These are phyloP conservation scores for Neopelma chrysocephalum DNA, from an alignment of 2,797 vertebrate species.

Conservation along the genomic window DNA sequence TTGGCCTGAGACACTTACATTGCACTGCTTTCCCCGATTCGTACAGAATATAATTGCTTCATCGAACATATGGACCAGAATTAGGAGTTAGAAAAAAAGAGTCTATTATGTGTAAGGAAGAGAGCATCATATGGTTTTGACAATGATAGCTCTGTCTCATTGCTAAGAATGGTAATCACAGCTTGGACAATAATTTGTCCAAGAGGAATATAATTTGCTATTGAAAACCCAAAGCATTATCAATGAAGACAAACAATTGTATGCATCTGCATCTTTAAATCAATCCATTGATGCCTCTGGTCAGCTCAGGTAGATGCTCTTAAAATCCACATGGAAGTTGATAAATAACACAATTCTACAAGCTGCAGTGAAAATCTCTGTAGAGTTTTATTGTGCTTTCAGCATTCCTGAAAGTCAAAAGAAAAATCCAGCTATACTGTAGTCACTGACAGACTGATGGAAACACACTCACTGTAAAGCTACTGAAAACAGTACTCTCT, in stretches of 20 bases:
- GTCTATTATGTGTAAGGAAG: not conserved
- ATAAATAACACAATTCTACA: slow-evolving; percentile 17
- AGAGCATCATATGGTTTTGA: not conserved
- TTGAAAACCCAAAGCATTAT: not conserved
- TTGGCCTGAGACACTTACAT: not conserved
- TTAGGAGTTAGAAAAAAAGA: not conserved
- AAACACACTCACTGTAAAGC: not conserved
- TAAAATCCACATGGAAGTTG: not conserved
- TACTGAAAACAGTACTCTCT: not conserved
- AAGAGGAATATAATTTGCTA: not conserved
- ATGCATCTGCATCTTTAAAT: not conserved
- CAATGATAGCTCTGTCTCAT: not conserved
- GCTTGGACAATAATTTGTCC: not conserved
- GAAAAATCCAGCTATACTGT: not conserved
- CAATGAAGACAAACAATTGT: not conserved
- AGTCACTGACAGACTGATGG: slow-evolving; percentile 2
- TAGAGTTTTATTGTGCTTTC: slow-evolving; percentile 31
- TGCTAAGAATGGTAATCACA: not conserved
- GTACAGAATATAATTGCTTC: not conserved
- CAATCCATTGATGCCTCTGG: not conserved
- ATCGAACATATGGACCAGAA: not conserved
- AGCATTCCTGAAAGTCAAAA: slow-evolving; percentile 2
- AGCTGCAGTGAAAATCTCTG: not conserved
- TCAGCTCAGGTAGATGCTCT: not conserved
- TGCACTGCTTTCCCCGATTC: not conserved